These are phyloP conservation scores for Amitus sp. DNA, from an alignment of 2,888 invertebrate genomes.

Conservation along the genomic window DNA sequence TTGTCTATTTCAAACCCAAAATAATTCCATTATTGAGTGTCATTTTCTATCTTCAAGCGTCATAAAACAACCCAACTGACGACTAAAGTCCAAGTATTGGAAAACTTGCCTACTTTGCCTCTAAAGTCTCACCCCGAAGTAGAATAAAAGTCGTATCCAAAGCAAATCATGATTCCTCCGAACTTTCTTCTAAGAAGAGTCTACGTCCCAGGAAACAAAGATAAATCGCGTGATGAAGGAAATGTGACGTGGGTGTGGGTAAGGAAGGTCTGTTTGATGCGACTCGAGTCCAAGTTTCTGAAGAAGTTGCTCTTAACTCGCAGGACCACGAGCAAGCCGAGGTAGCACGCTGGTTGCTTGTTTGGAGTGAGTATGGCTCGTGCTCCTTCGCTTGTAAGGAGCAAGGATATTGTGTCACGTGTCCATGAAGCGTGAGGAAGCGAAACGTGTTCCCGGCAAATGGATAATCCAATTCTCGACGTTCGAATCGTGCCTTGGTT, in stretches of 20 bases:
- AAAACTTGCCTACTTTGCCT: too few relatives aligned
- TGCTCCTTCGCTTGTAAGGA: slow-evolving; percentile 24
- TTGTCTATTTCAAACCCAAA: too few relatives aligned
- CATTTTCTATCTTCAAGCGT: too few relatives aligned
- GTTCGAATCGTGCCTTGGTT: slow-evolving; percentile 31
- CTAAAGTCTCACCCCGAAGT: too few relatives aligned
- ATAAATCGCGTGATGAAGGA: slow-evolving; percentile 1
- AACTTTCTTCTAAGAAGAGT: slow-evolving; percentile 1
- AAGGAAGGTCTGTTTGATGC: slow-evolving; percentile 35
- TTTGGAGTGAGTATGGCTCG: slow-evolving; percentile 15
- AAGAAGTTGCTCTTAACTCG: slow-evolving; percentile 49
- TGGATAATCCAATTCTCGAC: slow-evolving; percentile 52
- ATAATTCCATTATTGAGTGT: too few relatives aligned
- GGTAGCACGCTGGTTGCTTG: slow-evolving; percentile 21
- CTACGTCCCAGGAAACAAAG: slow-evolving; percentile 5
- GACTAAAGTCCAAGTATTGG: too few relatives aligned
- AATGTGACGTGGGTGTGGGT: slow-evolving; percentile 6
- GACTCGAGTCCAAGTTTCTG: slow-evolving; percentile 50
- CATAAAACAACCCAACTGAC: too few relatives aligned
- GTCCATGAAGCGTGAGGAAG: slow-evolving; percentile 36
- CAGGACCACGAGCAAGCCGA: slow-evolving; percentile 38
- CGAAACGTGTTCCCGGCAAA: slow-evolving; percentile 47
- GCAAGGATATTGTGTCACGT: slow-evolving; percentile 35
- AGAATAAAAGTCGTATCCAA: neutral
- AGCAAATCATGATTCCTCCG: neutral